phyloP scores from a whole-genome alignment of 2,113 vertebrate species.

The Tor tambroides region DNA sequence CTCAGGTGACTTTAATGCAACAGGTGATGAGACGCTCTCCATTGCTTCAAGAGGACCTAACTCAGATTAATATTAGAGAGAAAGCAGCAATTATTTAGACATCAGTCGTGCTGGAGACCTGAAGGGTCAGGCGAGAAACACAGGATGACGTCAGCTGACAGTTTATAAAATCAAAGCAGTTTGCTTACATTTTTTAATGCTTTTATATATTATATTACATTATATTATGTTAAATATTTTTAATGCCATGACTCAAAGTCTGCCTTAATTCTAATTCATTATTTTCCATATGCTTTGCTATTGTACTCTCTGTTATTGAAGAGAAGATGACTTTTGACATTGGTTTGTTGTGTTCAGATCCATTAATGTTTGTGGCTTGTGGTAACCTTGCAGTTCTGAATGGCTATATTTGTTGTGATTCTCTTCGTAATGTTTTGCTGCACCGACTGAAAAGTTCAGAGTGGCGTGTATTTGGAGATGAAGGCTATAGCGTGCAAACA shows the following conservation, averaged over 20 bases:
- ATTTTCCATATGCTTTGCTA: constrained; percentile 50
- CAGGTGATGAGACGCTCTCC: neutral
- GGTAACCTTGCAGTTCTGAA: constrained; percentile 60
- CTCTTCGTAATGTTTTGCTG: constrained; percentile 60
- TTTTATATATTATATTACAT: neutral
- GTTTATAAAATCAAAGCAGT: neutral
- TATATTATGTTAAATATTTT: neutral
- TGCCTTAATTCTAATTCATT: neutral
- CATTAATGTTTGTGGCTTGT: constrained; percentile 69
- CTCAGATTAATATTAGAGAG: constrained; percentile 24
- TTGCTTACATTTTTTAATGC: too few relatives aligned
- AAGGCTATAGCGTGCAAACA: constrained; percentile 66
- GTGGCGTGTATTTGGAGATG: constrained; percentile 68
- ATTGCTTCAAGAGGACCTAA: neutral
- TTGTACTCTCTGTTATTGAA: constrained; percentile 68
- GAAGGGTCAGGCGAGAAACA: neutral
- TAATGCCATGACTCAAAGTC: neutral
- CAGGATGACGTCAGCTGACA: neutral
- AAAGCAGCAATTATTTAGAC: constrained; percentile 15
- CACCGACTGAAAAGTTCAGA: constrained; percentile 69
- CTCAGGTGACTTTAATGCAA: constrained; percentile 32
- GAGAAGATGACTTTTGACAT: constrained; percentile 65
- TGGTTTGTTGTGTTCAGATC: constrained; percentile 70
- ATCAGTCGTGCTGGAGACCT: neutral
- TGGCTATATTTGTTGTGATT: constrained; percentile 68